A percentile compares a stretch with the other conserved stretches of the same genome.
Evolutionary conservation across 2,888 invertebrate genomes (phyloP).

Genomic region (Sussaba pulchella): DNA sequence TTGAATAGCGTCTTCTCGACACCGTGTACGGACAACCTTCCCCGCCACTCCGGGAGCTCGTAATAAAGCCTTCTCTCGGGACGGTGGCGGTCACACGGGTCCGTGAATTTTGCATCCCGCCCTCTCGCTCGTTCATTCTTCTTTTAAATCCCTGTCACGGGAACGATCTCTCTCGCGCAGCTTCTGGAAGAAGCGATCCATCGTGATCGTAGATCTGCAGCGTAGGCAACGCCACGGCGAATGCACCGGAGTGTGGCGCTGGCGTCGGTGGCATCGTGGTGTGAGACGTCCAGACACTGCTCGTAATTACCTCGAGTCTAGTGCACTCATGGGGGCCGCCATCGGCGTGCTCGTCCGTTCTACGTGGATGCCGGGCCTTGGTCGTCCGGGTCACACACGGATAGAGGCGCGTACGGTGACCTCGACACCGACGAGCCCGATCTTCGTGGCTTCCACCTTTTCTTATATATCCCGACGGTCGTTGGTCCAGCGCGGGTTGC

Average conservation of each 20-base stretch:
- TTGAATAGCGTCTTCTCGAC: constrained; percentile 42
- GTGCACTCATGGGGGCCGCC: constrained; percentile 75
- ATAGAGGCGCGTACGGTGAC: constrained; percentile 26
- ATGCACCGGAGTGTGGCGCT: constrained; percentile 27
- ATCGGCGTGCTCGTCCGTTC: constrained; percentile 35
- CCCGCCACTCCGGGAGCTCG: constrained; percentile 61
- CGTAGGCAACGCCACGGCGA: constrained; percentile 70
- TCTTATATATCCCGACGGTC: constrained; percentile 3
- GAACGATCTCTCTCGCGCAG: constrained; percentile 7
- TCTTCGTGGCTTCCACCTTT: constrained; percentile 40
- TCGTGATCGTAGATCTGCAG: constrained; percentile 79
- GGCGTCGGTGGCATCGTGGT: constrained; percentile 20
- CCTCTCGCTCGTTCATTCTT: constrained; percentile 61
- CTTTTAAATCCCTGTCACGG: constrained; percentile 62
- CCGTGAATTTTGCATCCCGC: constrained; percentile 65
- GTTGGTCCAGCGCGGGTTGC: constrained; percentile 4
- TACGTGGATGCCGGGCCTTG: constrained; percentile 41
- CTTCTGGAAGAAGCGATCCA: constrained; percentile 70
- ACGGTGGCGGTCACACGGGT: constrained; percentile 60
- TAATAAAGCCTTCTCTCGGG: constrained; percentile 63
- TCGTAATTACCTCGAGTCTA: constrained; percentile 79
- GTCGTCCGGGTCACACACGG: constrained; percentile 16
- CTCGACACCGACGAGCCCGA: constrained; percentile 46
- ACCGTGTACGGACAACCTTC: constrained; percentile 27
- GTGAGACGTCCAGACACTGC: constrained; percentile 66